Evolutionary conservation across 2,888 invertebrate species (phyloP), one percentile per base, ranked within the genome.

Genomic region (Pomacea canaliculata): DNA sequence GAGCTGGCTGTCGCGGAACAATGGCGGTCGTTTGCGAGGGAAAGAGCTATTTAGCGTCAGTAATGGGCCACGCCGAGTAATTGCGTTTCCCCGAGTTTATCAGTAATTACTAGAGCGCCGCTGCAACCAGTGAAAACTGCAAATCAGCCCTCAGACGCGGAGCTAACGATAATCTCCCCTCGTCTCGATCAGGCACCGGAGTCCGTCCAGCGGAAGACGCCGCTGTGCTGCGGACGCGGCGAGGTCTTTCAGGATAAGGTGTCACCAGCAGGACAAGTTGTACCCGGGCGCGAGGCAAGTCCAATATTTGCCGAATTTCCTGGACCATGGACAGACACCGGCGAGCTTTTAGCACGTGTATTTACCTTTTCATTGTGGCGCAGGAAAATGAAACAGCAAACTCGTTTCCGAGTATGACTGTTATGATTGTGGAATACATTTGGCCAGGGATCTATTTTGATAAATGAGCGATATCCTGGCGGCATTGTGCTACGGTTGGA

Each of bases 371-470:
- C 73, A 76, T 79, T 79, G 79, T 73, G 68, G 56, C 48, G 73
- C 79, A 79, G 79, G 79, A 79, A 79, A 79, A 76, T 74, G 71
- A 74, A 79, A 79, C 76, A 73, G 74, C 76, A 71, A 71, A 73
- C 73, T 79, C 74, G 79, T 74, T 79, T 79, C 76, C 79, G 73
- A 76, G 70, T 69, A 69, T 63, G 63, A 77, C 76, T 76, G 74
- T 76, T 71, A 67, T 70, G 70, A 71, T 73, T 74, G 76, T 51
- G 70, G 62, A 71, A 76, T 65, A 70, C 73, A 71, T 73, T 76
- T 60, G 51, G 72, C 72, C 46, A 48, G 68, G 69, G 69, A 69
- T 74, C 74, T 69, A 74, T 60, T 74, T 73, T 69, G 69, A 74
- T 74, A 74, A 74, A 74, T 74, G 74, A 74, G 69, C 69, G 74